Evolutionary conservation across 2,888 invertebrate species (phyloP).

Genomic region (Hesperia comma): DNA sequence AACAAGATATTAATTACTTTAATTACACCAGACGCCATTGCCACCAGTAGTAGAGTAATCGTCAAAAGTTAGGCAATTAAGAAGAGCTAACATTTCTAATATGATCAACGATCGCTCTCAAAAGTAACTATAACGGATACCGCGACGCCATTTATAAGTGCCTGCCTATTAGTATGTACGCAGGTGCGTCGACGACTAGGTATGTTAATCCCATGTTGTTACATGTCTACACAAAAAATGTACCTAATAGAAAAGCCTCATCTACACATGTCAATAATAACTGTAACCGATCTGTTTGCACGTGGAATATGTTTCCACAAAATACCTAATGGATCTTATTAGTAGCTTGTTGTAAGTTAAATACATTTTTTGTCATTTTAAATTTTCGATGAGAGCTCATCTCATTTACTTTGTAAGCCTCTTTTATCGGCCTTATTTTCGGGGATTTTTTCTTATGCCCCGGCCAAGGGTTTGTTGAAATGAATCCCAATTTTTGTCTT

Average conservation of each 20-base stretch:
- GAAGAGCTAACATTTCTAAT: slow-evolving; percentile 33
- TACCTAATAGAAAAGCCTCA: background rate
- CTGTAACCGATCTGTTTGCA: too few relatives aligned
- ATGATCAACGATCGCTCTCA: slow-evolving; percentile 29
- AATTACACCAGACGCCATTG: slow-evolving; percentile 16
- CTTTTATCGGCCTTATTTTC: too few relatives aligned
- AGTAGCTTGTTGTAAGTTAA: too few relatives aligned
- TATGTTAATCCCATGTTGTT: slow-evolving; percentile 19
- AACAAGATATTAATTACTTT: slow-evolving; percentile 21
- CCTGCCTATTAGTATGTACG: slow-evolving; percentile 12
- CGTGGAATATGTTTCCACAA: too few relatives aligned
- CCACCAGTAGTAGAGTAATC: slow-evolving; percentile 27
- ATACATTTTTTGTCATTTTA: too few relatives aligned
- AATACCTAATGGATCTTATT: too few relatives aligned
- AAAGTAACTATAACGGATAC: slow-evolving; percentile 24
- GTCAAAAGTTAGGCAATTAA: slow-evolving; percentile 37
- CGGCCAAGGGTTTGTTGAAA: too few relatives aligned
- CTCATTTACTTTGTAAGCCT: too few relatives aligned
- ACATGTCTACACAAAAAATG: background rate
- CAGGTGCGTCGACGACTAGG: slow-evolving; percentile 20
- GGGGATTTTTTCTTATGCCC: too few relatives aligned
- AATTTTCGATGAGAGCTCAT: too few relatives aligned
- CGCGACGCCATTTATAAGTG: slow-evolving; percentile 18
- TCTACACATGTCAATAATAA: too few relatives aligned
- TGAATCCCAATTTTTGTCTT: too few relatives aligned